Evolutionary conservation across 2,888 invertebrate species (phyloP).

Genomic region (Micoletzkya japonica): DNA sequence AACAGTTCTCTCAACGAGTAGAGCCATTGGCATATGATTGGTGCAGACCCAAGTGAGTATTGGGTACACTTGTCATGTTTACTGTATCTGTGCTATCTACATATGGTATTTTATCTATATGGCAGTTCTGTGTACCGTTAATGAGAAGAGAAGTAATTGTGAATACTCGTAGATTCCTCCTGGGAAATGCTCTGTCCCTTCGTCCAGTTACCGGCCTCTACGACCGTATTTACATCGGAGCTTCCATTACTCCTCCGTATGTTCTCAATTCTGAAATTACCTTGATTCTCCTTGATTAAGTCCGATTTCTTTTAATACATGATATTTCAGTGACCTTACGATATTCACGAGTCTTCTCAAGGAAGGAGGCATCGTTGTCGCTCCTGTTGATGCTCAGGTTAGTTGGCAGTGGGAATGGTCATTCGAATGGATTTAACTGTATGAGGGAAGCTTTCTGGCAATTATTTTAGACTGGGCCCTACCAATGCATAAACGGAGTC

Average conservation of each 20-base stretch:
- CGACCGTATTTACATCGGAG: conserved; percentile 18
- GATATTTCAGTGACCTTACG: neutral
- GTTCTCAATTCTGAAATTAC: neutral
- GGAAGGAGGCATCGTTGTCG: neutral
- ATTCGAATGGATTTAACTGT: too few species aligned
- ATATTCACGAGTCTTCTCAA: neutral
- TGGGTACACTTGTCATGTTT: neutral
- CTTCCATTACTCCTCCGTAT: neutral
- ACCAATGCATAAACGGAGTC: too few species aligned
- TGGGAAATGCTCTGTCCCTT: neutral
- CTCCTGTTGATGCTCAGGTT: neutral
- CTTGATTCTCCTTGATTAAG: neutral
- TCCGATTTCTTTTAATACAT: neutral
- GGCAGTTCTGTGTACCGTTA: too few species aligned
- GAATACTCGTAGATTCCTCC: too few species aligned
- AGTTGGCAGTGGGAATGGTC: too few species aligned
- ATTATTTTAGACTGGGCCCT: too few species aligned
- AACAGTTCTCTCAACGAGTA: neutral
- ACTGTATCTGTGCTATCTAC: neutral
- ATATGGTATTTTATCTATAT: too few species aligned
- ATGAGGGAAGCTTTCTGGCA: too few species aligned
- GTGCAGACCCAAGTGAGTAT: conserved; percentile 12
- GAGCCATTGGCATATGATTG: neutral
- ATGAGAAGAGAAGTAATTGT: too few species aligned
- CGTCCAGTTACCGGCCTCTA: neutral